These are phyloP conservation scores for Neomorphus geoffroyi DNA, from an alignment of 2,797 vertebrate species.

Conservation along the genomic window DNA sequence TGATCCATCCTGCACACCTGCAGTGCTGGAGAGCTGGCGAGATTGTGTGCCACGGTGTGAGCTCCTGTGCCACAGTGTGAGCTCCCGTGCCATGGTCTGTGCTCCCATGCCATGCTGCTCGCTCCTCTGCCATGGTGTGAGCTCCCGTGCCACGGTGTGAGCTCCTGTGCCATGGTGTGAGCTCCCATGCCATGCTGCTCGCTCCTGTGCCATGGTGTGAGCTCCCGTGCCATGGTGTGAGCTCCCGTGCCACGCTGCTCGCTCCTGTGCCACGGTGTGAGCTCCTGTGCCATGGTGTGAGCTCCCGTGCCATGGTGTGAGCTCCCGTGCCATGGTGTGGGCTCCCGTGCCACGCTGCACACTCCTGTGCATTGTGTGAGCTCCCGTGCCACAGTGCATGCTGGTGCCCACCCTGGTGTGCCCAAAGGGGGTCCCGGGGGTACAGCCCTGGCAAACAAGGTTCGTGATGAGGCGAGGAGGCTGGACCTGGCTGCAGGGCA, in stretches of 20 bases:
- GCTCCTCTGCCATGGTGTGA: fast-evolving
- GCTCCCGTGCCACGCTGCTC: fast-evolving
- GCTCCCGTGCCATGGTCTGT: neutral
- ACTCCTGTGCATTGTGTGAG: neutral
- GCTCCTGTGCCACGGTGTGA: fast-evolving
- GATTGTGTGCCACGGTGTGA: neutral
- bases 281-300: neutral
- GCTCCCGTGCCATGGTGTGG: too few species aligned
- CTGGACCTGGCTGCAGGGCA: neutral
- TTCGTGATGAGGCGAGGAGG: fast-evolving
- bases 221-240: too few species aligned
- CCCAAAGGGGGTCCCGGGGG: neutral
- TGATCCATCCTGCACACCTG: neutral
- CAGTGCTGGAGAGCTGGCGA: neutral
- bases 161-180: neutral
- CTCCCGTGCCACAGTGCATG: too few species aligned
- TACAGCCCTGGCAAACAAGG: neutral
- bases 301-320: neutral
- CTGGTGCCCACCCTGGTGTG: neutral
- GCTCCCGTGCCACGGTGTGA: neutral
- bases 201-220: neutral
- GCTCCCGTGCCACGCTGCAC: neutral
- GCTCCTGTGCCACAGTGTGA: neutral
- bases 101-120: fast-evolving
- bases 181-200: too few species aligned